Evolutionary conservation across 2,797 vertebrate genomes (phyloP), one percentile per base, ranked within the genome.

Genomic region (Tapera naevia): DNA sequence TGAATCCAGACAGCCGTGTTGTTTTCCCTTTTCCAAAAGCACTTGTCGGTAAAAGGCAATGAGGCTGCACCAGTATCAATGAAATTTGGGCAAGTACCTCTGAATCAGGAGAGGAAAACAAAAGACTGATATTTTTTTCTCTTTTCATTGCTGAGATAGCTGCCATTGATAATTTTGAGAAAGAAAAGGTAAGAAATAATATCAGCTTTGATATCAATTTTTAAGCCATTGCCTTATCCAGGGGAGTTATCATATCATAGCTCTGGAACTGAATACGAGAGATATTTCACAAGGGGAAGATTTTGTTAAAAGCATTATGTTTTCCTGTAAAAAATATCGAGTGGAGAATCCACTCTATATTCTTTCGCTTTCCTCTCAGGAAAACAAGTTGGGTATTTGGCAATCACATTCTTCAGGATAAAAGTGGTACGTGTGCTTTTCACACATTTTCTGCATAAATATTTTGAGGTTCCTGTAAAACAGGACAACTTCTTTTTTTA

Each of bases 391-490:
- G 35, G 14, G n/a, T 76, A 81, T 84, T 94, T 88, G 71, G 93
- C 65, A 91, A 95, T 96, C 89, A 83, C 62, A 54, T 74, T 95
- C 80, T 80, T 94, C 88, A 92, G 91, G 56, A 90, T 90, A 72
- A 91, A 94, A 84, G 75, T 54, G 48, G 65, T 74, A 14, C 92
- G 18, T 62, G 71, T 89, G 76, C 72, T 96, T 97, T 94, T 94
- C 60, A 87, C 93, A 89, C 84, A 69, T 96, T 95, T 94, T 97
- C 90, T 91, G n/a, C 82, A 76, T 86, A 95, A 97, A 93, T 96
- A 91, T 95, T 95, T 96, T 96, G 96, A 94, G 93, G 92, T 92
- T 96, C 94, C 92, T 94, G 76, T 94, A 93, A 97, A 97, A 96
- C 95, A 96, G 96, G 95, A 96, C 95, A 92, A 95, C 92, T 64